Evolutionary conservation across 1,140 invertebrate species (phyloP).

Genomic region (Zaprionus africanus): DNA sequence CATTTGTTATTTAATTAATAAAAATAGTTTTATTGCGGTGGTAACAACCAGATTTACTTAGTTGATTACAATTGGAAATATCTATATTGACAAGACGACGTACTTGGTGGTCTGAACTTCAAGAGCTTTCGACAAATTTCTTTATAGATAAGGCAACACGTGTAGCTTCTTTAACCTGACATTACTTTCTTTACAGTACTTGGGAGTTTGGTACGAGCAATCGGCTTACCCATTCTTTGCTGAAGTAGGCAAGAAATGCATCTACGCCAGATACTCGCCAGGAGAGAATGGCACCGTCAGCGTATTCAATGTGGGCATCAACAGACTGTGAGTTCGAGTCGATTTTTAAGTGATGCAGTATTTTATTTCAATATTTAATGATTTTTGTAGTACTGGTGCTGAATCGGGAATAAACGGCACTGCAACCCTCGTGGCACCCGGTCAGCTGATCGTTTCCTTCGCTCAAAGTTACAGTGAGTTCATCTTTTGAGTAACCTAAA

Average conservation of each 20-base stretch:
- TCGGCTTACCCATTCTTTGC: conserved; percentile 91
- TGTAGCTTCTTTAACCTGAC: not conserved
- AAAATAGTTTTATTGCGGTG: not conserved
- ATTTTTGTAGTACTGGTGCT: conserved; percentile 44
- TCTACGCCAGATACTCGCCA: conserved; percentile 88
- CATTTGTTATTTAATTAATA: not conserved
- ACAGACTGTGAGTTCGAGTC: conserved; percentile 85
- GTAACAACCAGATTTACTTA: not conserved
- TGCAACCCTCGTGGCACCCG: conserved; percentile 84
- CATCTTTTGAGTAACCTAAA: no score
- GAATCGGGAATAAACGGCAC: conserved; percentile 83
- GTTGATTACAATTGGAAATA: not conserved
- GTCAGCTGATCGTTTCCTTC: conserved; percentile 65
- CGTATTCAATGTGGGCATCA: conserved; percentile 84
- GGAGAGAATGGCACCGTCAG: conserved; percentile 86
- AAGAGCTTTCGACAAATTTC: not conserved
- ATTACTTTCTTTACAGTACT: conserved; percentile 84
- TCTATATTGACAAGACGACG: no score
- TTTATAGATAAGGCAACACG: not conserved
- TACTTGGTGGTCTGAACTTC: no score
- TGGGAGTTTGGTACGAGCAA: conserved; percentile 92
- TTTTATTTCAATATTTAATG: not conserved
- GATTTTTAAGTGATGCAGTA: not conserved
- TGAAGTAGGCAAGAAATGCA: conserved; percentile 90
- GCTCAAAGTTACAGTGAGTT: conserved; percentile 47